These are phyloP conservation scores for Heliconius erato DNA, from an alignment of 2,888 invertebrate species.

Conservation along the genomic window DNA sequence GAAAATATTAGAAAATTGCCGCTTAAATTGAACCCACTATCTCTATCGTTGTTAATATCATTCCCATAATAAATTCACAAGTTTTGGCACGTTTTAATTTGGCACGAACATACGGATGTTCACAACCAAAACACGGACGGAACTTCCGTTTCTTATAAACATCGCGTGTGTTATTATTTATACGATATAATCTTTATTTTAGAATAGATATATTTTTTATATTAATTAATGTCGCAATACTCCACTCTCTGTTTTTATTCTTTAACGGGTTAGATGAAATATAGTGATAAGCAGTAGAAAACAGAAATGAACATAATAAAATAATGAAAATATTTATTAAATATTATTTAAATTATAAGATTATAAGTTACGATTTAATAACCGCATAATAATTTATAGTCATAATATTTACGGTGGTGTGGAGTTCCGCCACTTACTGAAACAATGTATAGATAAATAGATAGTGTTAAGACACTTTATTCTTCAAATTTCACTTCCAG, in stretches of 20 bases:
- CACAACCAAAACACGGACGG: slow-evolving; percentile 16
- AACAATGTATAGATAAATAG: too few species aligned
- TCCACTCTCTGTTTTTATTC: background rate
- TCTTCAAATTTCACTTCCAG: too few species aligned
- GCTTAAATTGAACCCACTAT: background rate
- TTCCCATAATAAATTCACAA: background rate
- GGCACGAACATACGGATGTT: slow-evolving; percentile 21
- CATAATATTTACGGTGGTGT: too few species aligned
- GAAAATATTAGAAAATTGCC: background rate
- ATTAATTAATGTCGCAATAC: background rate
- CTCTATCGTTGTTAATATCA: background rate
- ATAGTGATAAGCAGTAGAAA: too few species aligned
- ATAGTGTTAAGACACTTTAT: too few species aligned
- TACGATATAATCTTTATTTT: slow-evolving; percentile 35
- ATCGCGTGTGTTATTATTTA: slow-evolving; percentile 38
- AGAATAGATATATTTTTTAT: background rate
- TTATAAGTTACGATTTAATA: background rate
- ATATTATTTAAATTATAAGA: background rate
- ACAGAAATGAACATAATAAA: too few species aligned
- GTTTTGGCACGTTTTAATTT: slow-evolving; percentile 26
- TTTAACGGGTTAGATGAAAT: too few species aligned
- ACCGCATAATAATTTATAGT: too few species aligned
- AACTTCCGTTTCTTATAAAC: slow-evolving; percentile 39
- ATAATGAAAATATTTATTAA: background rate
- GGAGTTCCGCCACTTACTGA: too few species aligned